Conservation (phyloP, 1,140 invertebrate species). For the Diploscapter pachys region DNA sequence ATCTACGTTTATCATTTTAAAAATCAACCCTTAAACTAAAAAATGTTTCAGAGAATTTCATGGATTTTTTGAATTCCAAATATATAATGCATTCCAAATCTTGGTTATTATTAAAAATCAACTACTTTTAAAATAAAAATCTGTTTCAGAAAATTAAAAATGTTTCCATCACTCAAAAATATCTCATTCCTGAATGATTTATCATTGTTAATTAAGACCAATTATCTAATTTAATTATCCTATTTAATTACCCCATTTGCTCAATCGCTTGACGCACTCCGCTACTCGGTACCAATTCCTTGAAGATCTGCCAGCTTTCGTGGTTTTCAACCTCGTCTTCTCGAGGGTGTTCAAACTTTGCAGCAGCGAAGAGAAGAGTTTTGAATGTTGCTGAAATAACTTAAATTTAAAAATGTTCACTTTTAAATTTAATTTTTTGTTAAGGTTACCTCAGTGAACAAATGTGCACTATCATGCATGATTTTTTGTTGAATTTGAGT, state of each 20-base stretch:
- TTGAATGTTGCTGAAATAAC: conserved; percentile 52
- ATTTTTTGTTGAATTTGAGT: no score
- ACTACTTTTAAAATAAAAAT: no score
- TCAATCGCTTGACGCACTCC: conserved; percentile 52
- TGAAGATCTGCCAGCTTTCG: conserved; percentile 32
- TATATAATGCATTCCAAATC: background rate
- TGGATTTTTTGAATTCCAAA: background rate
- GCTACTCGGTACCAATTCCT: conserved; percentile 59
- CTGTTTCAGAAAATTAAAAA: no score
- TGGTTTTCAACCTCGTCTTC: conserved; percentile 34
- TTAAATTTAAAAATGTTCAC: no score
- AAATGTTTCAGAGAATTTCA: background rate
- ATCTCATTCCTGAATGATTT: conserved; percentile 17
- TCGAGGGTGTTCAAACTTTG: conserved; percentile 48
- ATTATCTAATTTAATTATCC: background rate
- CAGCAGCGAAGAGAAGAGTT: conserved; percentile 45
- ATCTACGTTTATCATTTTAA: background rate
- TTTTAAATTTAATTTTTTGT: no score
- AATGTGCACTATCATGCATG: no score
- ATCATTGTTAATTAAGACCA: conserved; percentile 11
- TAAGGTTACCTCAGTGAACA: no score
- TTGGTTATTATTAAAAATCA: background rate
- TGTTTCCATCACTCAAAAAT: no score
- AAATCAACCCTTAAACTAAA: background rate
- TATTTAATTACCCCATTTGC: conserved; percentile 46